A percentile compares a stretch with the other conserved stretches of the same genome.
phyloP scores from a whole-genome alignment of 2,113 vertebrate species.

The Hiodon alosoides region DNA sequence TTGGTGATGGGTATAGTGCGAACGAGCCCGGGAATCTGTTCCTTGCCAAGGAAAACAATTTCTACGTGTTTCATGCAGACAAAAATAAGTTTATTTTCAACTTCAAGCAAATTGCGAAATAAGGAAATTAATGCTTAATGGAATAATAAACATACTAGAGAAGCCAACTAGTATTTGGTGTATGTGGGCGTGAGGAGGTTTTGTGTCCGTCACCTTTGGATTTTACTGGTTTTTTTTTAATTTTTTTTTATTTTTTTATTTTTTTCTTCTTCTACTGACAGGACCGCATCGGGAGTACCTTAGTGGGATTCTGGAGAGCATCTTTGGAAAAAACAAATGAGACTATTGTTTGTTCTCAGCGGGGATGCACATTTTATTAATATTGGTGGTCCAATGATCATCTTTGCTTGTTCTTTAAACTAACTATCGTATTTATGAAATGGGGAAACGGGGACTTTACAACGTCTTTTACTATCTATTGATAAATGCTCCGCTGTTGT shows the following conservation, averaged over 20 bases:
- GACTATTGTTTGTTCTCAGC: slow-evolving; percentile 37
- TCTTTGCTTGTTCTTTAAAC: slow-evolving; percentile 43
- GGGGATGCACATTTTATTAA: slow-evolving; percentile 52
- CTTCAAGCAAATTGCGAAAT: slow-evolving; percentile 32
- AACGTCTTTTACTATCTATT: slow-evolving; percentile 75
- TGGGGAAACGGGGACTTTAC: slow-evolving; percentile 72
- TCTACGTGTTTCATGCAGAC: slow-evolving; percentile 35
- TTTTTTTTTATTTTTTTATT: too few species aligned
- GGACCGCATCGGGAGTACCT: slow-evolving; percentile 35
- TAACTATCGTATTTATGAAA: slow-evolving; percentile 66
- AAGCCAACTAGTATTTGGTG: neutral
- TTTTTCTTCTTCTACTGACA: slow-evolving; percentile 33
- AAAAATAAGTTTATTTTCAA: slow-evolving; percentile 39
- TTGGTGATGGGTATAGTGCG: slow-evolving; percentile 64
- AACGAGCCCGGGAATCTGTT: slow-evolving; percentile 40
- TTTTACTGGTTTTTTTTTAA: slow-evolving; percentile 30
- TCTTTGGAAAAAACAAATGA: slow-evolving; percentile 16
- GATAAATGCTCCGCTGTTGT: slow-evolving; percentile 67
- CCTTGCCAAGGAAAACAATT: slow-evolving; percentile 41
- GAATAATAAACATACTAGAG: slow-evolving; percentile 29
- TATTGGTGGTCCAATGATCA: slow-evolving; percentile 41
- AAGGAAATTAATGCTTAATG: slow-evolving; percentile 28
- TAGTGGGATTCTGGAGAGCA: slow-evolving; percentile 29
- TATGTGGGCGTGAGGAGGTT: slow-evolving; percentile 7
- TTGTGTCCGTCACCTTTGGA: slow-evolving; percentile 32